These are phyloP conservation scores for Temnothorax nylanderi DNA, from an alignment of 1,140 invertebrate genomes.

Conservation along the genomic window DNA sequence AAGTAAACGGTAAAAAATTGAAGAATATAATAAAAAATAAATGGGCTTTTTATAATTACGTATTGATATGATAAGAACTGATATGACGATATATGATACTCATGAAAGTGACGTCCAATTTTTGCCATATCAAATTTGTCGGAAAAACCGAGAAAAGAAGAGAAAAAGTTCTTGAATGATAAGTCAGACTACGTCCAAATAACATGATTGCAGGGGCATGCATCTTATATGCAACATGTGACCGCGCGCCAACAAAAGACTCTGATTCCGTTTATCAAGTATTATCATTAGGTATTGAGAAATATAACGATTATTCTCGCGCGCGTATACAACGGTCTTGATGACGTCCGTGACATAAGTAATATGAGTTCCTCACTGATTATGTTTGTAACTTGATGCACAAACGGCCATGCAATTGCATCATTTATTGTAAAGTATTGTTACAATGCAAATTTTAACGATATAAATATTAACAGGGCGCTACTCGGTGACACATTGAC, in stretches of 20 bases:
- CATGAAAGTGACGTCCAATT: background rate
- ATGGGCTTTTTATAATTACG: background rate
- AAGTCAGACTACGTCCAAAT: constrained; percentile 3
- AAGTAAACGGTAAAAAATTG: background rate
- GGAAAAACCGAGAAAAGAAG: background rate
- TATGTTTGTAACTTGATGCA: constrained; percentile 4
- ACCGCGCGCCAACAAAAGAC: constrained; percentile 56
- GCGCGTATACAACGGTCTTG: constrained; percentile 18
- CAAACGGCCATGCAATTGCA: background rate
- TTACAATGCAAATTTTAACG: background rate
- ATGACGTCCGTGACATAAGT: constrained; percentile 74
- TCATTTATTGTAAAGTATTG: constrained; percentile 33
- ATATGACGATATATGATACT: background rate
- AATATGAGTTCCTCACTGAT: constrained; percentile 35
- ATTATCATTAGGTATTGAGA: constrained; percentile 75
- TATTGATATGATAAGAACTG: background rate
- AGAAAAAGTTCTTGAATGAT: background rate
- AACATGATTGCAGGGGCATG: background rate
- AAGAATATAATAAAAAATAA: background rate
- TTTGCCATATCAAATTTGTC: background rate
- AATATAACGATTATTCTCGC: constrained; percentile 66
- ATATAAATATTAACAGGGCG: background rate
- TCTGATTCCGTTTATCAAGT: constrained; percentile 63
- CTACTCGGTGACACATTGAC: background rate
- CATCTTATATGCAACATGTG: constrained; percentile 2